Percentiles rank a stretch among this genome's conserved stretches.
Conservation (phyloP, 2,797 vertebrate species). For the Pangasius larnaudii region DNA sequence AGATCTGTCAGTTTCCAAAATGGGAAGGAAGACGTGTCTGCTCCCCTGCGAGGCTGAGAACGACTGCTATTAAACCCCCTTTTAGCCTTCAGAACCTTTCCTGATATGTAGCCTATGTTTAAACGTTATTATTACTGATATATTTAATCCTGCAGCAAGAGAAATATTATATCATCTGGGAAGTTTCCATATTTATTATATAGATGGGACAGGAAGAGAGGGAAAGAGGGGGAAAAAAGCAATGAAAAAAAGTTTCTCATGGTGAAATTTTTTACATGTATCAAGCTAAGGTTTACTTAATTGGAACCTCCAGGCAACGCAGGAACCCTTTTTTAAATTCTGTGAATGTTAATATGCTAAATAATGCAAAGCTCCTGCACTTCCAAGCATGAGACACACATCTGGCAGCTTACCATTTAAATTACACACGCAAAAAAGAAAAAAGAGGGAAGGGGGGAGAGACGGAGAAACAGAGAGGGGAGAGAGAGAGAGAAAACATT, state of each 20-base stretch:
- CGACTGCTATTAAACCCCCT: slow-evolving; percentile 71
- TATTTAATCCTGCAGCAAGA: slow-evolving; percentile 93
- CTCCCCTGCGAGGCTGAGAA: slow-evolving; percentile 55
- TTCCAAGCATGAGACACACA: slow-evolving; percentile 99
- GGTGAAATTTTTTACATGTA: slow-evolving; percentile 98
- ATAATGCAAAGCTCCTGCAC: slow-evolving; percentile 99
- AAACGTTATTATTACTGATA: slow-evolving; percentile 97
- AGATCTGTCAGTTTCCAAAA: slow-evolving; percentile 66
- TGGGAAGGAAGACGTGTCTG: slow-evolving; percentile 56
- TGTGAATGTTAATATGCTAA: slow-evolving; percentile 99
- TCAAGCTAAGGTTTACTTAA: slow-evolving; percentile 99
- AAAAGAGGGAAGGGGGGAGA: slow-evolving; percentile 66
- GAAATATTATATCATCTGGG: slow-evolving; percentile 89
- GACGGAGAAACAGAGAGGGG: slow-evolving; percentile 69
- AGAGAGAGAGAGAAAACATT: slow-evolving; percentile 75
- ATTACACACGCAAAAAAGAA: slow-evolving; percentile 88
- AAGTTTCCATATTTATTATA: slow-evolving; percentile 97
- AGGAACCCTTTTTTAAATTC: slow-evolving; percentile 99
- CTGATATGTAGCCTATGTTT: slow-evolving; percentile 90
- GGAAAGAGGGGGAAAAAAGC: slow-evolving; percentile 54
- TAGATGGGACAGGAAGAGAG: slow-evolving; percentile 85
- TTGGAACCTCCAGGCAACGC: slow-evolving; percentile 99
- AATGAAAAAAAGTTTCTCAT: slow-evolving; percentile 86
- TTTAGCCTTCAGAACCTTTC: slow-evolving; percentile 82
- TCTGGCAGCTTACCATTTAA: slow-evolving; percentile 99